Conservation (phyloP, 2,888 invertebrate genomes). For the Anaspis maculata region DNA sequence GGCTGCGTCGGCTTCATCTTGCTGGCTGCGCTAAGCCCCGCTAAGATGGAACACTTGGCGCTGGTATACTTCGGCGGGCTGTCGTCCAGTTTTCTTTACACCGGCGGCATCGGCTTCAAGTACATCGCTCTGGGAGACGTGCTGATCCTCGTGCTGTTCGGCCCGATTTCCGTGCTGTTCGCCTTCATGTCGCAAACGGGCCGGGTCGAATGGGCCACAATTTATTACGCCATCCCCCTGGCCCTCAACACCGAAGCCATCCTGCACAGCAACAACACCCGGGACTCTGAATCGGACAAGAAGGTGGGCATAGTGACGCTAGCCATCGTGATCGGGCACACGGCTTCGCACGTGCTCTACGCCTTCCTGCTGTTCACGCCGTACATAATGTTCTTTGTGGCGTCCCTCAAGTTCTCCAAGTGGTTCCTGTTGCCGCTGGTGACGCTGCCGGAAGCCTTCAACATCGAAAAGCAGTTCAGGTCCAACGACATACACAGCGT, state of each 20-base stretch:
- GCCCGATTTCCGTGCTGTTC: slow-evolving; percentile 88
- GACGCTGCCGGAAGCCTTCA: slow-evolving; percentile 81
- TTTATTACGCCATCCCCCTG: slow-evolving; percentile 88
- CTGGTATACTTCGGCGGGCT: slow-evolving; percentile 91
- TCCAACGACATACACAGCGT: slow-evolving; percentile 70
- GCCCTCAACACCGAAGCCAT: slow-evolving; percentile 94
- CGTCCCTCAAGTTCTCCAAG: slow-evolving; percentile 72
- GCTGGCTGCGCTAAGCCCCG: slow-evolving; percentile 61
- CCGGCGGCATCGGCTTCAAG: slow-evolving; percentile 91
- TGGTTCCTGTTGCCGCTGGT: slow-evolving; percentile 86
- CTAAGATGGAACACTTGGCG: slow-evolving; percentile 90
- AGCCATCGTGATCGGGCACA: slow-evolving; percentile 87
- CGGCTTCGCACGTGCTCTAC: slow-evolving; percentile 84
- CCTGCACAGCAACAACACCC: slow-evolving; percentile 88
- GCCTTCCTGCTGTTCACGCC: slow-evolving; percentile 85
- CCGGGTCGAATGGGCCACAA: slow-evolving; percentile 79
- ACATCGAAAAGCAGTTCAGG: slow-evolving; percentile 82
- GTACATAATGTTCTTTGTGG: slow-evolving; percentile 81
- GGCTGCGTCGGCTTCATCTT: slow-evolving; percentile 56
- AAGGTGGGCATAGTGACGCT: slow-evolving; percentile 89
- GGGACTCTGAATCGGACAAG: slow-evolving; percentile 81
- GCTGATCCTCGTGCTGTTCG: slow-evolving; percentile 84
- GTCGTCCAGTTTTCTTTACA: slow-evolving; percentile 92
- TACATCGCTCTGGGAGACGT: slow-evolving; percentile 93
- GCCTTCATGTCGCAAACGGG: slow-evolving; percentile 92